Conservation (phyloP, 2,113 vertebrate genomes). For the Sinosuthora webbiana region DNA sequence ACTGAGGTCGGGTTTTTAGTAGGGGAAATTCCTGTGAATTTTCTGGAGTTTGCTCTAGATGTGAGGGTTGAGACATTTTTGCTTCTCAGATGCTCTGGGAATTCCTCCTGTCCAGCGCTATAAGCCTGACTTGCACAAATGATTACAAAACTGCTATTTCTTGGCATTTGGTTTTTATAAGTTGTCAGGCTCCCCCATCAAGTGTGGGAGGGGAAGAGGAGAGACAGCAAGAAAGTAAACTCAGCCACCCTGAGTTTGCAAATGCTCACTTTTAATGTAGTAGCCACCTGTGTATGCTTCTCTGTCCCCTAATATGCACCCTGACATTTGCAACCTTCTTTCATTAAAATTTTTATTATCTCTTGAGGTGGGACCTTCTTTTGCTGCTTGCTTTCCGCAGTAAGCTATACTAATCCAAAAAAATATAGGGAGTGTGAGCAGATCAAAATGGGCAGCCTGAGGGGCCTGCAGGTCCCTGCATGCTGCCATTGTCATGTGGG, state of each 20-base stretch:
- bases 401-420: background rate
- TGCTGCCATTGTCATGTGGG: background rate
- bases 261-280: background rate
- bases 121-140: conserved; percentile 28
- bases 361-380: background rate
- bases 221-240: background rate
- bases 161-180: background rate
- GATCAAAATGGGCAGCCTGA: background rate
- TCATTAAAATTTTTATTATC: background rate
- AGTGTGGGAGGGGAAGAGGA: background rate
- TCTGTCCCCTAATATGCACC: background rate
- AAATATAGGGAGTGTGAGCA: background rate
- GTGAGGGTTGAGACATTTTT: background rate
- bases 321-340: background rate
- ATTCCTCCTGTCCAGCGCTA: background rate
- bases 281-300: background rate
- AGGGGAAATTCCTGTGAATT: background rate
- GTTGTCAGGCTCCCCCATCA: background rate
- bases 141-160: conserved; percentile 6
- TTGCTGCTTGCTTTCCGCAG: background rate
- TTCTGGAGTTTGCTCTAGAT: background rate
- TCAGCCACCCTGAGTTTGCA: background rate
- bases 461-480: background rate
- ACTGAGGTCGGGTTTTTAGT: background rate
- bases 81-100: background rate